Conservation (phyloP, 1,140 invertebrate genomes). For the Drosophila murphyi region DNA sequence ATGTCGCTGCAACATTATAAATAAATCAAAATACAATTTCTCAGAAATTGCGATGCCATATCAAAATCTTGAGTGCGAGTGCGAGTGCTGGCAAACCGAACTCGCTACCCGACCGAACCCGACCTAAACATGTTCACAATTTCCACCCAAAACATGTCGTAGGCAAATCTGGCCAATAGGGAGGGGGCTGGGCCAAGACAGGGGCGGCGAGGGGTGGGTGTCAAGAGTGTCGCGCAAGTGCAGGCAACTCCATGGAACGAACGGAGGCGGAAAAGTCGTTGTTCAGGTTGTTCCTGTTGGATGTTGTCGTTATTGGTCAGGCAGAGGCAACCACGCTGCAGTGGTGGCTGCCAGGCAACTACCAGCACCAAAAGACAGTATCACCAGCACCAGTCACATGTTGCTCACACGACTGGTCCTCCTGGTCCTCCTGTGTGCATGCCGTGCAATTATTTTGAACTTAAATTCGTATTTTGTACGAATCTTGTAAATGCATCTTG, state of each 20-base stretch:
- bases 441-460: constrained; percentile 84
- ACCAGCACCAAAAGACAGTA: background rate
- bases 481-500: constrained; percentile 83
- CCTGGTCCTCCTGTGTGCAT: constrained; percentile 35
- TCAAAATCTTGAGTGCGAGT: constrained; percentile 69
- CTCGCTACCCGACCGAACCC: constrained; percentile 34
- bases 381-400: constrained; percentile 33
- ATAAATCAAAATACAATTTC: constrained; percentile 84
- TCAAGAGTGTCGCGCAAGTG: constrained; percentile 47
- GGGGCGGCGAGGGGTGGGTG: background rate
- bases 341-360: constrained; percentile 40
- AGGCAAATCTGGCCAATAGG: constrained; percentile 23
- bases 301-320: constrained; percentile 55
- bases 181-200: constrained; percentile 27
- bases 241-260: constrained; percentile 30
- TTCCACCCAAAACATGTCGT: constrained; percentile 78
- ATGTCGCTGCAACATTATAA: constrained; percentile 84
- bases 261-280: constrained; percentile 77
- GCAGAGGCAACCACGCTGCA: constrained; percentile 1
- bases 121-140: constrained; percentile 61
- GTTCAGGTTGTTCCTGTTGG: constrained; percentile 66
- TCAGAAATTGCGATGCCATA: constrained; percentile 83
- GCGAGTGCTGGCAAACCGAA: constrained; percentile 12
- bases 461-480: constrained; percentile 83
- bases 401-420: constrained; percentile 53